A percentile compares a stretch with the other conserved stretches of the same genome.
Evolutionary conservation across 2,797 vertebrate species (phyloP).

Genomic region (Loriculus beryllinus): DNA sequence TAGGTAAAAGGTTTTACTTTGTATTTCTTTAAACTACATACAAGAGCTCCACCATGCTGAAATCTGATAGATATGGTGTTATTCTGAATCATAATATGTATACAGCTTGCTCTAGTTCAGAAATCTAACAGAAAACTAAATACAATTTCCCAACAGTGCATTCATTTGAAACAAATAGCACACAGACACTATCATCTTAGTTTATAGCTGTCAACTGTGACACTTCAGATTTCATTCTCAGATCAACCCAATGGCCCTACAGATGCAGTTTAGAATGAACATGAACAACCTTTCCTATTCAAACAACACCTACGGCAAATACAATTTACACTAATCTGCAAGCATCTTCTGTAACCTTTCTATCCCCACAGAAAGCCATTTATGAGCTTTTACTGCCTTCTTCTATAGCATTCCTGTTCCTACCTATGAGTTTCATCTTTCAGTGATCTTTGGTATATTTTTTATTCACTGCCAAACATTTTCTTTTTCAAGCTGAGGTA

Average conservation of each 20-base stretch:
- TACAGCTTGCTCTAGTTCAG: not conserved
- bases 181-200: not conserved
- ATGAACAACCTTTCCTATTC: not conserved
- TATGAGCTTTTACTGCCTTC: not conserved
- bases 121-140: conserved; percentile 15
- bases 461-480: not conserved
- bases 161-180: not conserved
- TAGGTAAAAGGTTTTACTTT: not conserved
- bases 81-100: not conserved
- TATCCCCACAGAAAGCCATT: not conserved
- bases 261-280: not conserved
- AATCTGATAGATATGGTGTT: not conserved
- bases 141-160: not conserved
- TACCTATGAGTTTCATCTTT: not conserved
- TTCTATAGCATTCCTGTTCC: not conserved
- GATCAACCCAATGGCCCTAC: not conserved
- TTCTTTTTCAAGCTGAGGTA: not conserved
- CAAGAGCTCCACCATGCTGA: not conserved
- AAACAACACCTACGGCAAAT: not conserved
- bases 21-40: not conserved
- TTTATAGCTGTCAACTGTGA: not conserved
- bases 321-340: not conserved
- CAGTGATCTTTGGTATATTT: not conserved
- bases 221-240: not conserved
- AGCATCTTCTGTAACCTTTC: not conserved